Base-by-base conservation (phyloP, 2,888 invertebrate species). In the Caenorhabditis sp. region DNA sequence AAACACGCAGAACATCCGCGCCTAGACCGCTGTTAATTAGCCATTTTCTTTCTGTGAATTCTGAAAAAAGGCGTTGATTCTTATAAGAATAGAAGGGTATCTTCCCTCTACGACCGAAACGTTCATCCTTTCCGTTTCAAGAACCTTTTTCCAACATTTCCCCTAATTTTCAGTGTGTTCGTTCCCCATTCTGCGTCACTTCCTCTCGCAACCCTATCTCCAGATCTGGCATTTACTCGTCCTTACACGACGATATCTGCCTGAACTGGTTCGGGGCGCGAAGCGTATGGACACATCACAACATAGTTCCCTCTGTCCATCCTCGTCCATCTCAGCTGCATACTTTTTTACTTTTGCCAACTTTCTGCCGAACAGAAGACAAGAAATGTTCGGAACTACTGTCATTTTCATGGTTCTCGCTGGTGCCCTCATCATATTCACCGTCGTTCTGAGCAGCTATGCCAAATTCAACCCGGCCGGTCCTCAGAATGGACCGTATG, bases 141-240 rank as follows among this genome's bases (percentile, higher is more conserved):
- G 18, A 47, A 47, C 47, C 9, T n/a, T 20, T 18, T 47, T 47
- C 11, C 18, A 47, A 18, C 3, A 18, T 47, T 32, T 32, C 32
- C 32, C 32, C n/a, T n/a, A n/a, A n/a, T 9, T 40, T 40, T 40
- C 13, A 40, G 47, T 47, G 47, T 47, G 4, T 47, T 51, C 35
- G 9, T 26, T 53, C 32, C 47, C 13, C n/a, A 15, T 35, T 24
- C 55, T 61, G 37, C 55, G 26, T 71, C 70, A 53, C 37, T 47
- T 35, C 47, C 18, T 62, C 50, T 56, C 24, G 40, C 24, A 51
- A 56, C 55, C 40, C 44, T 51, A 61, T 61, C 70, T 44, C 18
- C 35, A 72, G 64, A 65, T 67, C 76, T 67, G 60, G 74, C 67
- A 65, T 56, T 72, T 65, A 72, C 64, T 65, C 58, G 53, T 24